Conservation (phyloP, 2,113 vertebrate genomes). For the Spizaetus ornatus region DNA sequence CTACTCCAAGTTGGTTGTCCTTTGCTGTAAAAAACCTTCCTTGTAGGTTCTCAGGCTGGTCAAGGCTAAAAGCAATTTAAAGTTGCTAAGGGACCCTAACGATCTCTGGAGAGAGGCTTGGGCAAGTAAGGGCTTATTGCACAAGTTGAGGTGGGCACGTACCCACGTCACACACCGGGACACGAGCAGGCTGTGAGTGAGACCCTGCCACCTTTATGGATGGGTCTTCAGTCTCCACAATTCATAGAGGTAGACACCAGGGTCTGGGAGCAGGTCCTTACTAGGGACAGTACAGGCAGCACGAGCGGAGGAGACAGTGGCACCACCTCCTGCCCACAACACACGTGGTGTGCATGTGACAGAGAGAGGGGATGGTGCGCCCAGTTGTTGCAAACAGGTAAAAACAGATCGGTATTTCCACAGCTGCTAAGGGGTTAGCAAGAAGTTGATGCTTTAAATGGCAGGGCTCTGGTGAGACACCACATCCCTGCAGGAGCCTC, state of each 20-base stretch:
- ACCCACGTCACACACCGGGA: rapidly evolving
- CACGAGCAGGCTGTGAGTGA: not conserved
- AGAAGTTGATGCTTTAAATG: constrained; percentile 17
- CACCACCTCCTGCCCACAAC: not conserved
- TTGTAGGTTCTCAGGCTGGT: not conserved
- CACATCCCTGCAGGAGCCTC: constrained; percentile 7
- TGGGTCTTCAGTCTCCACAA: not conserved
- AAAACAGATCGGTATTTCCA: not conserved
- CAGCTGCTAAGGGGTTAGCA: not conserved
- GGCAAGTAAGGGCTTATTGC: not conserved
- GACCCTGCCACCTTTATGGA: not conserved
- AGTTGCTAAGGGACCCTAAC: not conserved
- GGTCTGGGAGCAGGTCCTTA: not conserved
- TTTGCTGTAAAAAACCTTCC: not conserved
- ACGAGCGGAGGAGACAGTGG: not conserved
- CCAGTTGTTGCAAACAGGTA: not conserved
- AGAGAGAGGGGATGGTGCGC: not conserved
- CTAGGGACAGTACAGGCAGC: not conserved
- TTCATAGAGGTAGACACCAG: not conserved
- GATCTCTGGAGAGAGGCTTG: not conserved
- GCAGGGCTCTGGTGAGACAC: not conserved
- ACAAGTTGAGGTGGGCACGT: not conserved
- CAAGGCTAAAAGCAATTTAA: not conserved
- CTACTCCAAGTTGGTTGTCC: not conserved
- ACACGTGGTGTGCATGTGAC: rapidly evolving